Evolutionary conservation across 2,113 vertebrate species (phyloP).

Genomic region (Mormyrus iriodes): DNA sequence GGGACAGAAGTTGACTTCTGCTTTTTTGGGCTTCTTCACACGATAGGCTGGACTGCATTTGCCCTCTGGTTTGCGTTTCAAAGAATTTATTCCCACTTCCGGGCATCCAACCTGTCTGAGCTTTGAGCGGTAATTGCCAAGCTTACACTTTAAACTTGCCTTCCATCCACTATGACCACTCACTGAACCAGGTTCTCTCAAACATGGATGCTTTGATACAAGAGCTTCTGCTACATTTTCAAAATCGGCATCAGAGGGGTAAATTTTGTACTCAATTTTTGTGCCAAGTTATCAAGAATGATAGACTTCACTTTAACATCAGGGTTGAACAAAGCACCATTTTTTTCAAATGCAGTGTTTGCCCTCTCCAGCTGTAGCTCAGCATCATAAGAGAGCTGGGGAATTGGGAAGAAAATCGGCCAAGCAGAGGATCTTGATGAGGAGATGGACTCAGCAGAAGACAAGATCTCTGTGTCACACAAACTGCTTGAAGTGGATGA

Average conservation of each 20-base stretch:
- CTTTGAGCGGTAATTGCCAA: no score
- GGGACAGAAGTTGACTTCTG: neutral
- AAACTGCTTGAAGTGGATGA: no score
- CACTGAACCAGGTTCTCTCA: no score
- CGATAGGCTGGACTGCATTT: conserved; percentile 1
- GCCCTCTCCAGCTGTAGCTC: neutral
- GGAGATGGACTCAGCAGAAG: neutral
- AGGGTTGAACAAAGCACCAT: neutral
- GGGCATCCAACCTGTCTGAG: conserved; percentile 22
- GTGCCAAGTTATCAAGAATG: conserved; percentile 10
- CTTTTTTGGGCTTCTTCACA: conserved; percentile 7
- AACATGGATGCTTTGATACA: no score
- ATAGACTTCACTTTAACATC: conserved; percentile 1
- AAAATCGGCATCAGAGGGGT: no score
- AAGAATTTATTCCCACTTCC: conserved; percentile 17
- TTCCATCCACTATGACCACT: no score
- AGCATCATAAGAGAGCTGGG: neutral
- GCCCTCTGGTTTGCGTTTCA: conserved; percentile 20
- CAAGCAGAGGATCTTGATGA: neutral
- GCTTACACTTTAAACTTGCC: no score
- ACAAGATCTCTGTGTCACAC: neutral
- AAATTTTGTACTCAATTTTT: neutral
- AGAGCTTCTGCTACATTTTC: no score
- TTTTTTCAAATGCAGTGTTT: neutral
- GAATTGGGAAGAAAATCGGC: neutral